Conservation (phyloP, 2,113 vertebrate genomes). For the Rattus rattus region DNA sequence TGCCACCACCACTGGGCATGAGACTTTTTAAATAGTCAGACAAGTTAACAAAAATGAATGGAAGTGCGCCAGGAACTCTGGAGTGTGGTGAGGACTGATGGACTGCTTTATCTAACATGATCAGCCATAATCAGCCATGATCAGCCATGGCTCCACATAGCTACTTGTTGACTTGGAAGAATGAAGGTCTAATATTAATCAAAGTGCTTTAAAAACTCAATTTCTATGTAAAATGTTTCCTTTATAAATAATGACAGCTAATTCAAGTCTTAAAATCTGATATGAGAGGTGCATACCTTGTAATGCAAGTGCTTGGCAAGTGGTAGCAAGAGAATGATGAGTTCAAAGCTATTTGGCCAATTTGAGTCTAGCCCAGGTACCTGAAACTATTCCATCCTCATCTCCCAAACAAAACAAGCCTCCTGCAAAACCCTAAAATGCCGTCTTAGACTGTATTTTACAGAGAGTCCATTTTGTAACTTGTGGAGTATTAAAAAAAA, state of each 20-base stretch:
- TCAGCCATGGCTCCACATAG: neutral
- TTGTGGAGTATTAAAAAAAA: neutral
- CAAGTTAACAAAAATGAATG: slow-evolving; percentile 24
- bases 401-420: neutral
- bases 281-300: neutral
- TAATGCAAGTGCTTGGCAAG: neutral
- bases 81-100: neutral
- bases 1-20: neutral
- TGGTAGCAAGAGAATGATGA: neutral
- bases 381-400: neutral
- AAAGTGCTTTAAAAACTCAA: slow-evolving; percentile 32
- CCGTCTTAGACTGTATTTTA: slow-evolving; percentile 2
- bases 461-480: slow-evolving; percentile 8
- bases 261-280: slow-evolving; percentile 44
- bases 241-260: slow-evolving; percentile 55
- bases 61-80: neutral
- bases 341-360: neutral
- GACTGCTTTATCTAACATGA: neutral
- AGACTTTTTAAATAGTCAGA: neutral
- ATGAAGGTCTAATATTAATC: neutral
- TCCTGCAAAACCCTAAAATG: neutral
- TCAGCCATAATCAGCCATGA: neutral
- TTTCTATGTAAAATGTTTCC: slow-evolving; percentile 44
- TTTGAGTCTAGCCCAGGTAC: neutral
- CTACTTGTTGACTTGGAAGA: neutral